Conservation (phyloP, 2,113 vertebrate species). For the Protomyctophum bolini region DNA sequence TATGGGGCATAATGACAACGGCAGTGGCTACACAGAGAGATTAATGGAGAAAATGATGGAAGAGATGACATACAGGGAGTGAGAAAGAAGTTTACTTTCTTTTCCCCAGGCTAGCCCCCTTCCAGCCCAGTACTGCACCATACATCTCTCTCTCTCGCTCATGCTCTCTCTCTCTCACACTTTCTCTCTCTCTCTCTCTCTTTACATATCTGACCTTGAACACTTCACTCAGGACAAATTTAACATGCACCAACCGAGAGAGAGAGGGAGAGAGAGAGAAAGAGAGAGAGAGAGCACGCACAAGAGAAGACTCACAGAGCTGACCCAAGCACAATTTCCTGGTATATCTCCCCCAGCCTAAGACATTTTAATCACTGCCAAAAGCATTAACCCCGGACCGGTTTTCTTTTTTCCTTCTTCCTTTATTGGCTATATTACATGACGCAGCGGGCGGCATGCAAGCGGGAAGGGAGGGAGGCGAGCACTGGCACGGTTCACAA, state of each 20-base stretch:
- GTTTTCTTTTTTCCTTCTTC: constrained; percentile 20
- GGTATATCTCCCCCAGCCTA: constrained; percentile 48
- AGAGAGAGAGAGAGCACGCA: not conserved
- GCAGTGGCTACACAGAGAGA: too few relatives aligned
- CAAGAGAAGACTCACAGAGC: constrained; percentile 38
- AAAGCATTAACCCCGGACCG: constrained; percentile 62
- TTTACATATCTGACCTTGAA: constrained; percentile 1
- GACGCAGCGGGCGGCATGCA: constrained; percentile 48
- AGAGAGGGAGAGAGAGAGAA: not conserved
- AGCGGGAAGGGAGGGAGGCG: too few relatives aligned
- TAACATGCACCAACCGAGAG: not conserved
- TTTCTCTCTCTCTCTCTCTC: not conserved
- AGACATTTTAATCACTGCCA: constrained; percentile 63
- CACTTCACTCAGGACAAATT: not conserved
- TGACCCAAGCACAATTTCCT: constrained; percentile 72
- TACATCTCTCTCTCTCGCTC: not conserved
- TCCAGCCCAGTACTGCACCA: too few relatives aligned
- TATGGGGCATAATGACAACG: too few relatives aligned
- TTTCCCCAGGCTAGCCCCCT: too few relatives aligned
- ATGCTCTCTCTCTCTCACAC: not conserved
- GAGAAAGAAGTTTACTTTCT: too few relatives aligned
- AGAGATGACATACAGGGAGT: too few relatives aligned
- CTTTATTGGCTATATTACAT: constrained; percentile 33
- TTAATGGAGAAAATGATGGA: too few relatives aligned
- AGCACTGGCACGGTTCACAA: not conserved